Percentiles rank a stretch among this genome's conserved stretches.
These are phyloP conservation scores for Colletes collaris DNA, from an alignment of 2,888 invertebrate species.

Conservation along the genomic window DNA sequence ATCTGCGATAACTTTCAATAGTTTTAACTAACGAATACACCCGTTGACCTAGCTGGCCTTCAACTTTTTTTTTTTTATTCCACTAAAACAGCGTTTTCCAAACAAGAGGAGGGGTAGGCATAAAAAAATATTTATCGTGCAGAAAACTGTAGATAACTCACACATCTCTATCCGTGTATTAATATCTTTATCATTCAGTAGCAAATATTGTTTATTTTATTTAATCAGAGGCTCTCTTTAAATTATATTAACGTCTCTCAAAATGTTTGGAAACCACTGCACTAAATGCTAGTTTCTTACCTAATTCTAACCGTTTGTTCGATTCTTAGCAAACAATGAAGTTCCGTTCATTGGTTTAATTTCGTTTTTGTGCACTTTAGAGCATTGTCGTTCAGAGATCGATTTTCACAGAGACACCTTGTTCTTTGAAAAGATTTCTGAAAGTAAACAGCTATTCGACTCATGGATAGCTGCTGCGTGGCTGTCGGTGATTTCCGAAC, in stretches of 20 bases:
- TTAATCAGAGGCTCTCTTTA: too few relatives aligned
- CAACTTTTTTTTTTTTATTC: conserved; percentile 5
- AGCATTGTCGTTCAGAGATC: conserved; percentile 20
- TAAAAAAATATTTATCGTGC: too few relatives aligned
- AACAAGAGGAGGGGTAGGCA: too few relatives aligned
- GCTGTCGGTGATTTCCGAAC: not conserved
- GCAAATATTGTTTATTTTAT: too few relatives aligned
- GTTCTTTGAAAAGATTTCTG: conserved; percentile 16
- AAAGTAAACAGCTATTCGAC: conserved; percentile 31
- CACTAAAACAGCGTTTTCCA: not conserved
- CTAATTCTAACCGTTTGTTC: conserved; percentile 37
- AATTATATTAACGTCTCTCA: too few relatives aligned
- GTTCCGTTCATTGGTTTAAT: not conserved
- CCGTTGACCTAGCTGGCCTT: conserved; percentile 35
- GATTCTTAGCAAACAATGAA: conserved; percentile 25
- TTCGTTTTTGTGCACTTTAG: conserved; percentile 22
- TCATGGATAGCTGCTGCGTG: conserved; percentile 5
- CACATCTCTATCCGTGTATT: too few relatives aligned
- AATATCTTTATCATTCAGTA: too few relatives aligned
- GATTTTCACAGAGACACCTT: conserved; percentile 11
- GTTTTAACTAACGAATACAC: conserved; percentile 55
- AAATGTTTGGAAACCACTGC: too few relatives aligned
- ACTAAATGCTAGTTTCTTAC: conserved; percentile 31
- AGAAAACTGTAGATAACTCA: too few relatives aligned
- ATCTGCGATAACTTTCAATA: conserved; percentile 46